A percentile compares a stretch with the other conserved stretches of the same genome.
Evolutionary conservation across 2,888 invertebrate species (phyloP).

Genomic region (Liodrosophila aerea): DNA sequence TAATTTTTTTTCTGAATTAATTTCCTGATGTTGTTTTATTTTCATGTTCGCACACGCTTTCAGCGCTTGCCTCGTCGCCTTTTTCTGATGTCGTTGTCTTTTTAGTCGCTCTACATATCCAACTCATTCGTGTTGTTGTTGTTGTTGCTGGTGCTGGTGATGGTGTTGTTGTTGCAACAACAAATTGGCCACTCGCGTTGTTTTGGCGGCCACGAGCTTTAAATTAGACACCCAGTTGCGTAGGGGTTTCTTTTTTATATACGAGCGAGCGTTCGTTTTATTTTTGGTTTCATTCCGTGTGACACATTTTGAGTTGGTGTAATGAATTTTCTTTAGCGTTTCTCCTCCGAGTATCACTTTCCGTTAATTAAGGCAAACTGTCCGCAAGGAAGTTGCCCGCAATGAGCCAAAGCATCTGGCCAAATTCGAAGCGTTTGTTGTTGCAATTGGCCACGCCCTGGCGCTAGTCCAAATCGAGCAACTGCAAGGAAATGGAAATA

Average conservation of each 20-base stretch:
- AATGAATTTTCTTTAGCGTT: slow-evolving; percentile 27
- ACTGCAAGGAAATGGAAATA: slow-evolving; percentile 59
- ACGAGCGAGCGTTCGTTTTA: slow-evolving; percentile 3
- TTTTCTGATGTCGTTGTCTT: slow-evolving; percentile 32
- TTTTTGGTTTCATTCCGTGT: slow-evolving; percentile 25
- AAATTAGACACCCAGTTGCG: slow-evolving; percentile 61
- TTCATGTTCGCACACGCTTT: slow-evolving; percentile 71
- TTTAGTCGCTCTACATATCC: slow-evolving; percentile 20
- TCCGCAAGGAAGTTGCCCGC: slow-evolving; percentile 40
- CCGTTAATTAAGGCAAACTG: slow-evolving; percentile 62
- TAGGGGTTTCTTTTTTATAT: slow-evolving; percentile 39
- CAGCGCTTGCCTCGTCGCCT: slow-evolving; percentile 49
- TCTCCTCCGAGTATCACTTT: slow-evolving; percentile 20
- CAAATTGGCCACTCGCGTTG: slow-evolving; percentile 68
- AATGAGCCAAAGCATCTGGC: slow-evolving; percentile 48
- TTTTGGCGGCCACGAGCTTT: slow-evolving; percentile 64
- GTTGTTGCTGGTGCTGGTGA: slow-evolving; percentile 15
- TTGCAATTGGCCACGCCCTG: slow-evolving; percentile 55
- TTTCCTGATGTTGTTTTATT: slow-evolving; percentile 76
- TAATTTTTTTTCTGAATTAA: slow-evolving; percentile 63
- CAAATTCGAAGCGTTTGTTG: slow-evolving; percentile 11
- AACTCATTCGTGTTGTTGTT: slow-evolving; percentile 5
- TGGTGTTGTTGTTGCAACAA: slow-evolving; percentile 39
- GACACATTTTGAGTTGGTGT: slow-evolving; percentile 40
- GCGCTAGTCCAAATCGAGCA: slow-evolving; percentile 62